Conservation (phyloP, 2,888 invertebrate species). For the Drosophila kokeensis region DNA sequence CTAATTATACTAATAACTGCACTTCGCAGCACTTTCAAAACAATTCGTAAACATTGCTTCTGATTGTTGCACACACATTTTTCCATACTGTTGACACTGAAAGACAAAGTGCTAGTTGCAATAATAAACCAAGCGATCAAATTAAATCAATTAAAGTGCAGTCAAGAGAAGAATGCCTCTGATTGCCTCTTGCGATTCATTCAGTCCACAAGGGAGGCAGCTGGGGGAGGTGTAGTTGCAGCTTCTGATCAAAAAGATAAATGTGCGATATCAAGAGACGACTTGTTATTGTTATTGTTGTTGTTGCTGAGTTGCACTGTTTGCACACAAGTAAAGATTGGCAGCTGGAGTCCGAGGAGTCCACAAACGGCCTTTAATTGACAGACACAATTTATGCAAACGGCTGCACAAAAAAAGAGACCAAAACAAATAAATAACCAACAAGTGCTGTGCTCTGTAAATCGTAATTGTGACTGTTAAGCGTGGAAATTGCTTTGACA, state of each 20-base stretch:
- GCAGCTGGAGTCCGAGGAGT: slow-evolving; percentile 57
- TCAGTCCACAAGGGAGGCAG: slow-evolving; percentile 18
- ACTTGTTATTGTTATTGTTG: slow-evolving; percentile 19
- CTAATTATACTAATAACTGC: background rate
- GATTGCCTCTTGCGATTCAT: slow-evolving; percentile 62
- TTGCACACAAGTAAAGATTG: slow-evolving; percentile 54
- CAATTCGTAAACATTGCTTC: slow-evolving; percentile 31
- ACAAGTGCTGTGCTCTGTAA: slow-evolving; percentile 43
- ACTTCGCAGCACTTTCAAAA: slow-evolving; percentile 3
- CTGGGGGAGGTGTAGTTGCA: slow-evolving; percentile 24
- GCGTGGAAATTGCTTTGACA: slow-evolving; percentile 53
- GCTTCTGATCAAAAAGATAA: slow-evolving; percentile 50
- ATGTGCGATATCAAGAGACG: slow-evolving; percentile 48
- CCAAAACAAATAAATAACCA: slow-evolving; percentile 41
- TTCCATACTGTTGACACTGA: slow-evolving; percentile 73
- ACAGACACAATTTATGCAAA: slow-evolving; percentile 79
- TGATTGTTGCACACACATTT: slow-evolving; percentile 48
- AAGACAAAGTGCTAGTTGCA: slow-evolving; percentile 73
- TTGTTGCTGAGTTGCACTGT: slow-evolving; percentile 4
- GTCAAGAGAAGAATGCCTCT: slow-evolving; percentile 57
- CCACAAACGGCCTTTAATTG: slow-evolving; percentile 71
- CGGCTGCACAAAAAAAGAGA: slow-evolving; percentile 52
- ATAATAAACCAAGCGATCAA: slow-evolving; percentile 74
- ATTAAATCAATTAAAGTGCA: slow-evolving; percentile 76
- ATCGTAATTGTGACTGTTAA: slow-evolving; percentile 43